Evolutionary conservation across 2,888 invertebrate genomes (phyloP).

Genomic region (Philhelius pedissequus): DNA sequence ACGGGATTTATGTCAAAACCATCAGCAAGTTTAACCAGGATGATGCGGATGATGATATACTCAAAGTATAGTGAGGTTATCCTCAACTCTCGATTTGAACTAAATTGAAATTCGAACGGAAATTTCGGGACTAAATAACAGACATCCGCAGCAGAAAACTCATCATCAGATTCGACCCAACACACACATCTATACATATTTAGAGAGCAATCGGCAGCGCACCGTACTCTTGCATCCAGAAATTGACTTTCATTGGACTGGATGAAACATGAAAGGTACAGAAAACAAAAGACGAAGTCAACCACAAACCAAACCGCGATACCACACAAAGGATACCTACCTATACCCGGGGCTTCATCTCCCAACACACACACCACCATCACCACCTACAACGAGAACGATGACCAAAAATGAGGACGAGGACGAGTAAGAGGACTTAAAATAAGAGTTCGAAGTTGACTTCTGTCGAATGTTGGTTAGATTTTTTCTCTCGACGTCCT

Average conservation of each 20-base stretch:
- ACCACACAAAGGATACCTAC: slow-evolving; percentile 49
- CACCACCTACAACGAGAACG: background rate
- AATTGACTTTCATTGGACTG: slow-evolving; percentile 61
- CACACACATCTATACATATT: background rate
- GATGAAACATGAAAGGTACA: background rate
- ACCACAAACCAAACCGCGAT: slow-evolving; percentile 66
- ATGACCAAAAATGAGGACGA: no score
- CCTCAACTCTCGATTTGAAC: slow-evolving; percentile 36
- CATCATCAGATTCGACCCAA: slow-evolving; percentile 50
- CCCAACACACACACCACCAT: background rate
- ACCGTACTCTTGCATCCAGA: slow-evolving; percentile 34
- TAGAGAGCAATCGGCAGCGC: background rate
- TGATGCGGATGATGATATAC: background rate
- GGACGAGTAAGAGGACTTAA: no score
- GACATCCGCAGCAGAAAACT: slow-evolving; percentile 55
- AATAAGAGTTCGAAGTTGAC: slow-evolving; percentile 58
- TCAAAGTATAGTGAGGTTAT: slow-evolving; percentile 9
- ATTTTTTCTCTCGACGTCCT: background rate
- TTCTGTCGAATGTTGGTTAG: slow-evolving; percentile 40
- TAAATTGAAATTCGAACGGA: slow-evolving; percentile 54
- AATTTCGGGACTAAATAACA: slow-evolving; percentile 43
- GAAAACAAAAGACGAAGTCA: slow-evolving; percentile 64
- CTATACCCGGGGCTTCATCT: background rate
- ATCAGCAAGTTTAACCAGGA: slow-evolving; percentile 28
- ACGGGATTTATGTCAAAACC: slow-evolving; percentile 31